Evolutionary conservation across 2,888 invertebrate species (phyloP).

Genomic region (Drosophila fungiperda): DNA sequence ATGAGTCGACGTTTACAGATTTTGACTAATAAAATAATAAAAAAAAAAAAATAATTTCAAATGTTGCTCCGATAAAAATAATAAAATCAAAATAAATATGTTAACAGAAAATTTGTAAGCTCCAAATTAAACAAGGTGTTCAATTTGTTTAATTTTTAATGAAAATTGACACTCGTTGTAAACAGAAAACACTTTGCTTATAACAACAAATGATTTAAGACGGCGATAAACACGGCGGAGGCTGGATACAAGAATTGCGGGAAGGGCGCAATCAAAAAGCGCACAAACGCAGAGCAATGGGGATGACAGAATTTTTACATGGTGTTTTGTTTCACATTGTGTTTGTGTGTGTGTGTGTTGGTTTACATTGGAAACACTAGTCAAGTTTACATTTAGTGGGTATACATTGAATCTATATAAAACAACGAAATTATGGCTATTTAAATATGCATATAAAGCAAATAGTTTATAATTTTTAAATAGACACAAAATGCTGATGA

Average conservation of each 20-base stretch:
- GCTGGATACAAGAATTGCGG: slow-evolving; percentile 24
- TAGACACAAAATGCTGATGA: no score
- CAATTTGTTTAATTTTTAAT: no score
- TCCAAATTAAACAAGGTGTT: slow-evolving; percentile 27
- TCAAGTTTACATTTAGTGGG: background rate
- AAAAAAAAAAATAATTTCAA: no score
- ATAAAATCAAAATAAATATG: no score
- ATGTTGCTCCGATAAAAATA: no score
- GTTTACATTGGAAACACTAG: slow-evolving; percentile 44
- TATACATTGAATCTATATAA: background rate
- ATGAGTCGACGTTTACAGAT: no score
- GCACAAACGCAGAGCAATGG: slow-evolving; percentile 17
- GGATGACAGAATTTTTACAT: slow-evolving; percentile 20
- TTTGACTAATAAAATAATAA: background rate
- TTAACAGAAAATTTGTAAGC: no score
- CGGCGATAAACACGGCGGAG: slow-evolving; percentile 52
- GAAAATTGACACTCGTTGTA: no score
- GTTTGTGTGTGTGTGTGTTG: no score
- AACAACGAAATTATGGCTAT: background rate
- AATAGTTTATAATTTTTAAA: background rate
- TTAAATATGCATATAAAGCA: background rate
- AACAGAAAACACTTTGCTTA: slow-evolving; percentile 59
- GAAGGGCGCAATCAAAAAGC: slow-evolving; percentile 29
- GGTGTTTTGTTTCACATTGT: slow-evolving; percentile 49
- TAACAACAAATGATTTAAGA: slow-evolving; percentile 63